phyloP scores from a whole-genome alignment of 2,888 invertebrate species.

The Acleris cristana region DNA sequence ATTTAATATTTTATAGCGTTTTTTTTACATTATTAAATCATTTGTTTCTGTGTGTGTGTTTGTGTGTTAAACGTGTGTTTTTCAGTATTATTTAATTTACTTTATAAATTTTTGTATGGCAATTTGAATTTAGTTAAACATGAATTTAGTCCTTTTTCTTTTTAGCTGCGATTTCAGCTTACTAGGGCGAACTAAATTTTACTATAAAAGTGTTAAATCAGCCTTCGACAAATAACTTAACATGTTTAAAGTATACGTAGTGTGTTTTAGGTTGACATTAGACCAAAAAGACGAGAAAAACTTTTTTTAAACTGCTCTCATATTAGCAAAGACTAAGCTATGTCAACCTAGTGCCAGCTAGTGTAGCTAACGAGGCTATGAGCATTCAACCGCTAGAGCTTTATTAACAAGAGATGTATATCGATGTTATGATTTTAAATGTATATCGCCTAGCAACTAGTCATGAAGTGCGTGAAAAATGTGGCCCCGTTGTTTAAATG shows the following conservation, averaged over 20 bases:
- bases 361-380: too few relatives aligned
- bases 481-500: slow-evolving; percentile 21
- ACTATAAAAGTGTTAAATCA: slow-evolving; percentile 6
- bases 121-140: background rate
- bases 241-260: slow-evolving; percentile 19
- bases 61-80: slow-evolving; percentile 26
- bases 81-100: slow-evolving; percentile 33
- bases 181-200: background rate
- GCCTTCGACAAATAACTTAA: slow-evolving; percentile 6
- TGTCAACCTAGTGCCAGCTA: too few relatives aligned
- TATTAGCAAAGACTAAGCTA: too few relatives aligned
- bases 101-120: background rate
- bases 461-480: slow-evolving; percentile 45
- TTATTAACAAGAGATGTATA: slow-evolving; percentile 46
- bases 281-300: background rate
- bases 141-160: too few relatives aligned
- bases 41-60: slow-evolving; percentile 19
- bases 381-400: slow-evolving; percentile 45
- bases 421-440: slow-evolving; percentile 39
- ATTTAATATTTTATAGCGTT: slow-evolving; percentile 16
- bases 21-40: slow-evolving; percentile 12
- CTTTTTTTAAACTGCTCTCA: background rate
- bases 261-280: slow-evolving; percentile 3
- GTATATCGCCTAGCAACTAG: slow-evolving; percentile 48
- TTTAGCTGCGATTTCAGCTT: too few relatives aligned